These are phyloP conservation scores for Lycocorax pyrrhopterus DNA, from an alignment of 2,113 vertebrate genomes.

Conservation along the genomic window DNA sequence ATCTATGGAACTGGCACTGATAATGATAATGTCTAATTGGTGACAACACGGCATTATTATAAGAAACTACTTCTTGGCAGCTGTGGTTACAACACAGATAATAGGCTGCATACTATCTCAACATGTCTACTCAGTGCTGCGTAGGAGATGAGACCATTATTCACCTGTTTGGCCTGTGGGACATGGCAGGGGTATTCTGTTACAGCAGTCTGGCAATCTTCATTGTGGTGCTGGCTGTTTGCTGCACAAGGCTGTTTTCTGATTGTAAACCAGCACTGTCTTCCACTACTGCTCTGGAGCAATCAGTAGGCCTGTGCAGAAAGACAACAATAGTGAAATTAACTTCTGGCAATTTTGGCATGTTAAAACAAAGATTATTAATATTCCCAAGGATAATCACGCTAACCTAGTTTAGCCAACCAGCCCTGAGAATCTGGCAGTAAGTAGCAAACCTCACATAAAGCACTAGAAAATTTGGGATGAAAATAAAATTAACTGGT, in stretches of 20 bases:
- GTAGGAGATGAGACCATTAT: neutral
- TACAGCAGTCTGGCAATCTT: neutral
- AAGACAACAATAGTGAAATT: slow-evolving; percentile 40
- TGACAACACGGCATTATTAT: neutral
- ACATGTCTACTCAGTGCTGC: neutral
- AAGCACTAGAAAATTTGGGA: neutral
- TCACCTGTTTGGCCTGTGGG: neutral
- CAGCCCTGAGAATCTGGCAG: neutral
- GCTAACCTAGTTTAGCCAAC: neutral
- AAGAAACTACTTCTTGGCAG: neutral
- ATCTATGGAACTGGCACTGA: neutral
- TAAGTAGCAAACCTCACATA: slow-evolving; percentile 2
- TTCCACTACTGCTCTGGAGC: neutral
- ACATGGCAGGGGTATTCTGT: neutral
- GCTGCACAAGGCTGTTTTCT: neutral
- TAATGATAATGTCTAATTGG: neutral
- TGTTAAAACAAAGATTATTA: slow-evolving; percentile 57
- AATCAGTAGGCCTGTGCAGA: slow-evolving; percentile 14
- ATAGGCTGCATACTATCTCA: neutral
- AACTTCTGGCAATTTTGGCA: slow-evolving; percentile 44
- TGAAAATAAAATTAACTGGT: neutral
- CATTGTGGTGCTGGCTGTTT: neutral
- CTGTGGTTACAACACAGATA: neutral
- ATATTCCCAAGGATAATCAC: slow-evolving; percentile 8
- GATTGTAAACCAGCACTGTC: neutral